Evolutionary conservation across 2,113 vertebrate species (phyloP), one percentile per base, ranked within the genome.

Genomic region (Nyctibius bracteatus): DNA sequence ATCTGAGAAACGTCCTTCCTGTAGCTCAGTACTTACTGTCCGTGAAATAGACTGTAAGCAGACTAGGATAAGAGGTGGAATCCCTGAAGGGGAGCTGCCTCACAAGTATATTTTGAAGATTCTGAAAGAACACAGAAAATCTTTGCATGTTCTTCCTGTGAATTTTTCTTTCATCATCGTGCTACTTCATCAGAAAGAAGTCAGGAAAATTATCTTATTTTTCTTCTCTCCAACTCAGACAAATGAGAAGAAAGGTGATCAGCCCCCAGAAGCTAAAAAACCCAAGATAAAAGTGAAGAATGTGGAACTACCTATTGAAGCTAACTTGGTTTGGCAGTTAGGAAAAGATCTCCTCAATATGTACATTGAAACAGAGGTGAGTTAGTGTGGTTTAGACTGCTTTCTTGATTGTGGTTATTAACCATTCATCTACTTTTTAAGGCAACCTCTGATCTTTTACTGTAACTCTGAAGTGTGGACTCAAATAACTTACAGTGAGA

Each of bases 221-320:
- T 82, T 94, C 44, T 92, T 92, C 72, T 94, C 67, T 87, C 70
- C 72, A 94, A 93, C 71, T 84, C 67, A 99, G 98, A 97, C 95
- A 95, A 98, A 98, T 92, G 98, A 98, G 94, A 98, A 98, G 96
- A 98, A 98, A 95, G 94, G 96, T 80, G 98, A 98, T 95, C 98
- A 98, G 73, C 98, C 98, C 80, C 98, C 98, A 82, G 98, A 98
- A 96, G 98, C 98, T 81, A 99, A 98, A 96, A 98, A 99, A 90
- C 97, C 98, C 67, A 98, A 98, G 97, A 98, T 98, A 94, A 98
- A 98, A 95, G 97, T 98, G 90, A 98, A 98, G 87, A 98, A 98
- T 75, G 97, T 98, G 84, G 98, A 98, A 47, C 93, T 98, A 31
- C 98, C 98, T 49, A 92, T 98, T 67, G 98, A 98, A 97, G 97